These are phyloP conservation scores for Marasmarcha lunaedactyla DNA, from an alignment of 2,888 invertebrate species.

Conservation along the genomic window DNA sequence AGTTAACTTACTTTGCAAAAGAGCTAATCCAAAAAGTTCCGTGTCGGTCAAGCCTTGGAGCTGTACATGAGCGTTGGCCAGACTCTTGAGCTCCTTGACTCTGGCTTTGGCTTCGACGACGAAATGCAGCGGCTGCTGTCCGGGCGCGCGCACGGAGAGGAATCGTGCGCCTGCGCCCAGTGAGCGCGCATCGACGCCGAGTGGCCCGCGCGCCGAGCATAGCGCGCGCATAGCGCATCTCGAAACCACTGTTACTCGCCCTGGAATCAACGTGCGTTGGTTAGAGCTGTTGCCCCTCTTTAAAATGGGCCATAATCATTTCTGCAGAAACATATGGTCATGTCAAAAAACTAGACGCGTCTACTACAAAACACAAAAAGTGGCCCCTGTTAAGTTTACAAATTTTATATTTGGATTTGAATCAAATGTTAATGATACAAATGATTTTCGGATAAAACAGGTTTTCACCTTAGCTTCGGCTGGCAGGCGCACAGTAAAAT, in stretches of 20 bases:
- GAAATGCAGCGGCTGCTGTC: constrained; percentile 60
- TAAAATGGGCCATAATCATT: no score
- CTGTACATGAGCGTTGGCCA: constrained; percentile 83
- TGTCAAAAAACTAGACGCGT: no score
- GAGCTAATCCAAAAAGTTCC: constrained; percentile 87
- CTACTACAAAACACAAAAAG: no score
- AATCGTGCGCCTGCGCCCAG: constrained; percentile 74
- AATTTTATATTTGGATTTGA: no score
- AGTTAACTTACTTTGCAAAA: constrained; percentile 78
- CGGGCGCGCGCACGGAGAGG: constrained; percentile 74
- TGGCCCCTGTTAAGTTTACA: no score
- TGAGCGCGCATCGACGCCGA: constrained; percentile 80
- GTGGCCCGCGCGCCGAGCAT: constrained; percentile 87
- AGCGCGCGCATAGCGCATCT: constrained; percentile 79
- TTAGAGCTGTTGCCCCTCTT: constrained; percentile 3
- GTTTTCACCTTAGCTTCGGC: no score
- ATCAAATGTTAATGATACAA: no score
- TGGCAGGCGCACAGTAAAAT: no score
- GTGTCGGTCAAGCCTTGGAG: constrained; percentile 87
- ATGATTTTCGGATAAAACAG: no score
- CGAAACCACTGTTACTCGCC: constrained; percentile 60
- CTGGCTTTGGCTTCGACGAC: constrained; percentile 84
- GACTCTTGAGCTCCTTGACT: constrained; percentile 84
- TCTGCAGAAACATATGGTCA: no score
- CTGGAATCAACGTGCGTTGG: constrained; percentile 31